A percentile compares a stretch with the other conserved stretches of the same genome.
Conservation (phyloP, 2,797 vertebrate genomes). For the Phaenicophaeus curvirostris region DNA sequence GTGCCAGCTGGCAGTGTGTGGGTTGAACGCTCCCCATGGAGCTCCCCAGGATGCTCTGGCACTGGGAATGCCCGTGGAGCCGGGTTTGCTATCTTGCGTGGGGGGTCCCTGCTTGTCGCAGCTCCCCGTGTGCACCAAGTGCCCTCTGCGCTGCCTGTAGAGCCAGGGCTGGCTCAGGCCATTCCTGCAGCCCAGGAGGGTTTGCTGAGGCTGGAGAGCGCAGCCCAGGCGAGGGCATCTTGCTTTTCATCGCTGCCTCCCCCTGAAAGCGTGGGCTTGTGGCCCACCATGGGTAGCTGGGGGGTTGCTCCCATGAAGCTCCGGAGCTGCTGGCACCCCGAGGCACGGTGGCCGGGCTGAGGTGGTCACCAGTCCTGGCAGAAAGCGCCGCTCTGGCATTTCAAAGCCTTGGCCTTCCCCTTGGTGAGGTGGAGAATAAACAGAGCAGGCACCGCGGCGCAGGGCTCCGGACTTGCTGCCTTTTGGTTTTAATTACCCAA, state of each 20-base stretch:
- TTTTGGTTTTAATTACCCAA: slow-evolving; percentile 65
- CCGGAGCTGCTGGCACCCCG: not conserved
- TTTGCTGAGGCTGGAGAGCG: not conserved
- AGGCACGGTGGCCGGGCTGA: not conserved
- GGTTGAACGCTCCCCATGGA: rapidly evolving
- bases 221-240: not conserved
- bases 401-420: not conserved
- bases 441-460: not conserved
- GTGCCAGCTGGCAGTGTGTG: not conserved
- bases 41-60: not conserved
- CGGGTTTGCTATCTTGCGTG: not conserved
- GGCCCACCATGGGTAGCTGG: rapidly evolving
- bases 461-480: not conserved
- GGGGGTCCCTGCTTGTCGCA: not conserved
- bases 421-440: slow-evolving; percentile 27
- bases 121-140: not conserved
- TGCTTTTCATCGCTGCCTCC: rapidly evolving
- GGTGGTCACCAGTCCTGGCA: not conserved
- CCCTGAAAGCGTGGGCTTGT: not conserved
- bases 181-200: not conserved
- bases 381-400: not conserved
- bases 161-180: rapidly evolving
- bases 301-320: not conserved
- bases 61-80: not conserved
- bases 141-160: not conserved